Base-by-base conservation (phyloP, 1,140 invertebrate genomes). In the Gonatopus flavifemur region DNA sequence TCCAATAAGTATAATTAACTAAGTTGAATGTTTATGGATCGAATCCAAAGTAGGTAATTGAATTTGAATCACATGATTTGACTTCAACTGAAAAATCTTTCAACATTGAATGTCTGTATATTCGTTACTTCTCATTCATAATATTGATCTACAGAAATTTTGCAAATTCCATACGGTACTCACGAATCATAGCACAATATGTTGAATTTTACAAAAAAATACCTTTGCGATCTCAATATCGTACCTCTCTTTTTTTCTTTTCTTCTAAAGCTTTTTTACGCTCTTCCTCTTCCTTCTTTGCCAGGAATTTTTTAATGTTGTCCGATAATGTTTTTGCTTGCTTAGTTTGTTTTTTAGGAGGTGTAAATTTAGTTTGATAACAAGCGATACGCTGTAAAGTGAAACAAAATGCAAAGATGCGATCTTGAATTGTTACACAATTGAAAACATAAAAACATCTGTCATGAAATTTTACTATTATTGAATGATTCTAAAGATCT, bases 291-390 rank as follows among this genome's bases (percentile, higher is more conserved):
- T 92, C 89, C 66, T 88, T 88, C 55, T 85, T 86, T 5, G 85
- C 87, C 8, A 94, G 72, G 73, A 93, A 93, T 70, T 88, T 90
- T 65, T 89, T 84, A 37, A 94, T 88, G 64, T 91, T 90, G 0
- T 80, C 83, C 0, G 88, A 90, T 6, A 91, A 74, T 33, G 77
- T 80, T 55, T 82, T 84, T 49, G 81, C 82, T 22, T 84, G 82
- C 52, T 87, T 88, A 39, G 81, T 80, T 46, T 87, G 81, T 64
- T 93, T 93, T 68, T 93, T 93, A 0, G 89, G 87, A n/a, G 90
- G 86, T 35, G 86, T 80, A 69, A 89, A 90, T 57, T 86, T 86
- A 0, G 88, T 88, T 60, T 83, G 84, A 60, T 91, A 91, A 64
- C 83, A 90, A 44, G 81, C 80, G 10, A 76, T 63, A 58, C 81